Evolutionary conservation across 2,797 vertebrate species (phyloP), one percentile per base, ranked within the genome.

Genomic region (Catamblyrhynchus diadema): DNA sequence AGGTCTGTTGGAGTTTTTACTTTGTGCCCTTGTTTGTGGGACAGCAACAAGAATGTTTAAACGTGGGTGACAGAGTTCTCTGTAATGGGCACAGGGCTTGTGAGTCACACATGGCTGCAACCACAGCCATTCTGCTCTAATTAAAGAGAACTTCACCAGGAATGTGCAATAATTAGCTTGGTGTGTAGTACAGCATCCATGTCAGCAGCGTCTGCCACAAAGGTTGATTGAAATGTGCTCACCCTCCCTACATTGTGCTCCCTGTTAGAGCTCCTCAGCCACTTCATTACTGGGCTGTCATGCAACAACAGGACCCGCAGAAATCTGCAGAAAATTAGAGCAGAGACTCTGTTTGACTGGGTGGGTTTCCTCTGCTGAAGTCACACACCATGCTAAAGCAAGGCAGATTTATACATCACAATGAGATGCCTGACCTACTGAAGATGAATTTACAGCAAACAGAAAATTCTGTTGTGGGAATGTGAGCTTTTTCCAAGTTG

Each of bases 81-180:
- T 86, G 75, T n/a, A 10, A 67, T 90, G 85, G 88, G 83, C 74
- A 64, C 65, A 50, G 60, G 42, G 64, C 93, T 83, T 60, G 32
- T 71, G 94, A 94, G 89, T 92, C 41, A 83, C 80, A 37, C 59
- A 51, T 54, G 87, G 84, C 86, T 81, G 32, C 88, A 95, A 53
- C 64, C 84, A 67, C 92, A 95, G 65, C 47, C 95, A 95, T 84
- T 85, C 88, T 95, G 87, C 96, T 96, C 93, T 87, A 95, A 90
- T 96, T 97, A 95, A 92, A 96, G 97, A 95, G 92, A 95, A 44
- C 92, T 94, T 81, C 92, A 44, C 80, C 77, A 95, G 88, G 96
- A 97, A 97, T 95, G 96, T 28, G 14, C 84, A 86, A 72, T 95
- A 96, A 97, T 96, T 81, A 93, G 81, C 95, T 96, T 91, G 86